A percentile compares a stretch with the other conserved stretches of the same genome.
These are phyloP conservation scores for Drosophila cognata DNA, from an alignment of 2,888 invertebrate genomes.

Conservation along the genomic window DNA sequence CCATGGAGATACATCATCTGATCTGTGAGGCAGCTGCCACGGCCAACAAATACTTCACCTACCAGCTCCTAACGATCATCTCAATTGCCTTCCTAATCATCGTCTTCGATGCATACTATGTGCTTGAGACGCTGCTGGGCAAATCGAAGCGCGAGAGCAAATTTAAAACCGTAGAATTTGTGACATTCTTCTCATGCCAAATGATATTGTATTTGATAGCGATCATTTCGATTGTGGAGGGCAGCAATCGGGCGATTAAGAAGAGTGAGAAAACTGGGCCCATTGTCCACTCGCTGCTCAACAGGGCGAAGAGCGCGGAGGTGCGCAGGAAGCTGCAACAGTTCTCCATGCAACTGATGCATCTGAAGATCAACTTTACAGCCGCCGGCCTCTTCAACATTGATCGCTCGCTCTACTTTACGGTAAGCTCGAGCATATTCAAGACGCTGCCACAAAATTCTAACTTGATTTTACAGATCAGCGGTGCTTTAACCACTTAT, in stretches of 20 bases:
- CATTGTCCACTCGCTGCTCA: slow-evolving; percentile 83
- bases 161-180: slow-evolving; percentile 84
- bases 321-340: slow-evolving; percentile 83
- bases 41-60: slow-evolving; percentile 85
- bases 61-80: slow-evolving; percentile 84
- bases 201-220: slow-evolving; percentile 84
- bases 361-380: slow-evolving; percentile 84
- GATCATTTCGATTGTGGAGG: slow-evolving; percentile 84
- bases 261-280: slow-evolving; percentile 84
- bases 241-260: slow-evolving; percentile 83
- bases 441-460: not conserved
- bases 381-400: slow-evolving; percentile 85
- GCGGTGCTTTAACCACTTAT: slow-evolving; percentile 85
- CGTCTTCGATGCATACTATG: slow-evolving; percentile 85
- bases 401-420: slow-evolving; percentile 84
- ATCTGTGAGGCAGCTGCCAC: slow-evolving; percentile 85
- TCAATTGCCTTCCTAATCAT: slow-evolving; percentile 85
- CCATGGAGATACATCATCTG: slow-evolving; percentile 84
- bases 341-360: slow-evolving; percentile 84
- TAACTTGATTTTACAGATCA: slow-evolving; percentile 74
- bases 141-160: slow-evolving; percentile 83
- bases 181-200: slow-evolving; percentile 84
- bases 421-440: slow-evolving; percentile 67
- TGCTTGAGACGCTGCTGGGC: slow-evolving; percentile 83
- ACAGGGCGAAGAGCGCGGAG: slow-evolving; percentile 78